Evolutionary conservation across 2,797 vertebrate genomes (phyloP).

Genomic region (Onychomys arenicola): DNA sequence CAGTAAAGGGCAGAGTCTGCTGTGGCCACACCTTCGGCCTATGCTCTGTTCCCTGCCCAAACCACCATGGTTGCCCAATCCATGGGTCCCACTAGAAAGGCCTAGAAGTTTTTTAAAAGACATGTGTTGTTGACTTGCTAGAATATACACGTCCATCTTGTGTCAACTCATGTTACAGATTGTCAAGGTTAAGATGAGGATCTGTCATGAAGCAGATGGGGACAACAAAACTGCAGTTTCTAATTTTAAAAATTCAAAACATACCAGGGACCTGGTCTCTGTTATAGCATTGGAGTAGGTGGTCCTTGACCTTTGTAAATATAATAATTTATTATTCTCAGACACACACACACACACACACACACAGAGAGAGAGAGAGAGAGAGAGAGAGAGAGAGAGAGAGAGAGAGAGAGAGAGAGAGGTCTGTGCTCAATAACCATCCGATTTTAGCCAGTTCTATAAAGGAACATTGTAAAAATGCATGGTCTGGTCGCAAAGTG

Average conservation of each 20-base stretch:
- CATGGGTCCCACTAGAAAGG: not conserved
- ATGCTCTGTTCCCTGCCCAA: not conserved
- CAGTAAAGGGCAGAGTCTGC: not conserved
- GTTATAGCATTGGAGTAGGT: slow-evolving; percentile 18
- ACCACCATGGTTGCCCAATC: not conserved
- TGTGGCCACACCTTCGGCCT: fast-evolving
- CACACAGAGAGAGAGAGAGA: too few relatives aligned
- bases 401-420: too few relatives aligned
- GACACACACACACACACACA: slow-evolving; percentile 46
- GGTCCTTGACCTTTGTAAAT: slow-evolving; percentile 65
- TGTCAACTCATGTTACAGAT: not conserved
- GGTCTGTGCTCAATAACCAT: slow-evolving; percentile 70
- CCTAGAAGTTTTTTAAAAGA: slow-evolving; percentile 1
- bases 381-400: too few relatives aligned
- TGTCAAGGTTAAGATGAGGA: slow-evolving; percentile 10
- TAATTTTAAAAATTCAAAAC: slow-evolving; percentile 55
- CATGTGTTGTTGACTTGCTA: slow-evolving; percentile 28
- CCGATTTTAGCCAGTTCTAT: slow-evolving; percentile 65
- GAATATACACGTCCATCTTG: not conserved
- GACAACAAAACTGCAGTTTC: not conserved
- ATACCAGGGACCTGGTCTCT: slow-evolving; percentile 17
- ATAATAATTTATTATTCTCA: slow-evolving; percentile 65
- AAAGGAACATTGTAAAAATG: slow-evolving; percentile 65
- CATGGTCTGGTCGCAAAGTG: not conserved
- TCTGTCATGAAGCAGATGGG: not conserved